Evolutionary conservation across 2,888 invertebrate genomes (phyloP).

Genomic region (Exocentrus adspersus): DNA sequence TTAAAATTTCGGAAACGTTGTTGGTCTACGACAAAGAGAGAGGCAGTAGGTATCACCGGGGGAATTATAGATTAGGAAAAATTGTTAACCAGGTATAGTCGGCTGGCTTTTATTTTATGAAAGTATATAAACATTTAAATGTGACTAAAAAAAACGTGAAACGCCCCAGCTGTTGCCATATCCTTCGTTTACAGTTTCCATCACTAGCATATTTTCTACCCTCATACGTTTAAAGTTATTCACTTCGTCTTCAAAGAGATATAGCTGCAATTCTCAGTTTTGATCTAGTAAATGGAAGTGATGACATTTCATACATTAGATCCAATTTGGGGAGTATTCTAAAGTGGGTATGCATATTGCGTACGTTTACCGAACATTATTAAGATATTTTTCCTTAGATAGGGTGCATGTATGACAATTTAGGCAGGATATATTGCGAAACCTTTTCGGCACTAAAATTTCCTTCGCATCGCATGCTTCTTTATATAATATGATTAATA

Average conservation of each 20-base stretch:
- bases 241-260: constrained; percentile 14
- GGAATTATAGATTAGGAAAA: no score
- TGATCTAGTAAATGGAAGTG: constrained; percentile 21
- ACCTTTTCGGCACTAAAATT: background rate
- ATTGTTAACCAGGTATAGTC: no score
- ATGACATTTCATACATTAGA: constrained; percentile 13
- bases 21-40: no score
- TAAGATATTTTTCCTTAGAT: background rate
- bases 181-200: no score
- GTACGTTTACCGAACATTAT: background rate
- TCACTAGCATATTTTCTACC: background rate
- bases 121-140: no score
- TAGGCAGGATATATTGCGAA: background rate
- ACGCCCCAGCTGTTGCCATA: no score
- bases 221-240: constrained; percentile 11
- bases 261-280: constrained; percentile 24
- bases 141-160: no score
- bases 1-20: no score
- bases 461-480: background rate
- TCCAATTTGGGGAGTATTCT: background rate
- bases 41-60: no score
- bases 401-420: background rate
- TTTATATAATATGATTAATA: no score
- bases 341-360: background rate
- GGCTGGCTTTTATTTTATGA: no score